These are phyloP conservation scores for Rhagonycha fulva DNA, from an alignment of 2,888 invertebrate genomes.

Conservation along the genomic window DNA sequence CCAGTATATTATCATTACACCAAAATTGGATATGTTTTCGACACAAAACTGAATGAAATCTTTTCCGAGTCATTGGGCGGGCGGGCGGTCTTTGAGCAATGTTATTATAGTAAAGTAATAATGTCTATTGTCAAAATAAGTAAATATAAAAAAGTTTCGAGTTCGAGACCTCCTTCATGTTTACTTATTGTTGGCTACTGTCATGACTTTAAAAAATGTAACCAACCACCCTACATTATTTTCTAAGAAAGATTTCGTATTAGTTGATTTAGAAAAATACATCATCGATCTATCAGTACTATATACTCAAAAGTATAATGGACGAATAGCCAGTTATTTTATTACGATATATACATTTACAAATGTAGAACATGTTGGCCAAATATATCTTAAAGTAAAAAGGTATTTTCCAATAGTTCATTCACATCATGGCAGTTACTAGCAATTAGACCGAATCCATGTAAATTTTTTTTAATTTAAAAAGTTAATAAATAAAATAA, in stretches of 20 bases:
- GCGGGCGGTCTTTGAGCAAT: not conserved
- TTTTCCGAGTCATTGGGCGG: not conserved
- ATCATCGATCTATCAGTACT: slow-evolving; percentile 40
- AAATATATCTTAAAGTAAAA: slow-evolving; percentile 17
- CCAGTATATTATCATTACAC: not conserved
- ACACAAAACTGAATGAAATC: not conserved
- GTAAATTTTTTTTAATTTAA: slow-evolving; percentile 29
- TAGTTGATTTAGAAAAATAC: not conserved
- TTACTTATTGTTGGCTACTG: not conserved
- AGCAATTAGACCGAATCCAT: slow-evolving; percentile 50
- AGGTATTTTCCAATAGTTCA: slow-evolving; percentile 36
- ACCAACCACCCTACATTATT: not conserved
- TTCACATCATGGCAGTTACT: slow-evolving; percentile 53
- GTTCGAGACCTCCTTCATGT: not conserved
- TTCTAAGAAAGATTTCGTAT: not conserved
- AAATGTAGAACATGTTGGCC: slow-evolving; percentile 28
- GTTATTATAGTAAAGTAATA: not conserved
- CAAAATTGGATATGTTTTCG: not conserved
- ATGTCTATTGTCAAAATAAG: not conserved
- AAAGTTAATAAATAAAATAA: slow-evolving; percentile 22
- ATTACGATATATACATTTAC: slow-evolving; percentile 40
- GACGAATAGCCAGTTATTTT: slow-evolving; percentile 54
- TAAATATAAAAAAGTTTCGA: not conserved
- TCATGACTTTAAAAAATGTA: not conserved
- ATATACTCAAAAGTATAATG: slow-evolving; percentile 51